Evolutionary conservation across 2,888 invertebrate genomes (phyloP).

Genomic region (Chalcis sispes): DNA sequence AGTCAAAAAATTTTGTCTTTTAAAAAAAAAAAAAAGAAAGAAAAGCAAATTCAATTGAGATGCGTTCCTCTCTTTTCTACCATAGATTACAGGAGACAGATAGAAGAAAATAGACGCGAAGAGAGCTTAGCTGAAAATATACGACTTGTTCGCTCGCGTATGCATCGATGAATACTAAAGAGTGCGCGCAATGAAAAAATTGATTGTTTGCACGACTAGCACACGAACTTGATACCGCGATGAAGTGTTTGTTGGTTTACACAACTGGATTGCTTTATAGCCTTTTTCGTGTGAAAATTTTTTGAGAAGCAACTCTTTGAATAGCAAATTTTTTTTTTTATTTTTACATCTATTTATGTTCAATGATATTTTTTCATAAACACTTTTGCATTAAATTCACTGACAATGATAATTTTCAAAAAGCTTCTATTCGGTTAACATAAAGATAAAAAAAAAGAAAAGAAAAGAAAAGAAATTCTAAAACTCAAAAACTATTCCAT

Average conservation of each 20-base stretch:
- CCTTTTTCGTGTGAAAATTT: slow-evolving; percentile 17
- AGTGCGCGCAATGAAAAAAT: slow-evolving; percentile 7
- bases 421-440: too few relatives aligned
- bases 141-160: slow-evolving; percentile 11
- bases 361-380: too few relatives aligned
- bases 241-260: background rate
- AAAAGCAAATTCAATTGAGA: too few relatives aligned
- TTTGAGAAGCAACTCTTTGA: too few relatives aligned
- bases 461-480: too few relatives aligned
- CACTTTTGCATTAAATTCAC: too few relatives aligned
- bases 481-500: too few relatives aligned
- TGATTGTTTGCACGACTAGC: slow-evolving; percentile 21
- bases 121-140: background rate
- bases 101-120: background rate
- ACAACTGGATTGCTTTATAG: slow-evolving; percentile 4
- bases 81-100: slow-evolving; percentile 5
- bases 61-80: background rate
- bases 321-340: background rate
- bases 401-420: too few relatives aligned
- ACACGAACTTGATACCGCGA: background rate
- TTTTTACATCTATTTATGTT: too few relatives aligned
- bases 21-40: too few relatives aligned
- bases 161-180: slow-evolving; percentile 35
- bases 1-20: too few relatives aligned
- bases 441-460: too few relatives aligned